These are phyloP conservation scores for Ecdyonurus torrentis DNA, from an alignment of 2,888 invertebrate species.

Conservation along the genomic window DNA sequence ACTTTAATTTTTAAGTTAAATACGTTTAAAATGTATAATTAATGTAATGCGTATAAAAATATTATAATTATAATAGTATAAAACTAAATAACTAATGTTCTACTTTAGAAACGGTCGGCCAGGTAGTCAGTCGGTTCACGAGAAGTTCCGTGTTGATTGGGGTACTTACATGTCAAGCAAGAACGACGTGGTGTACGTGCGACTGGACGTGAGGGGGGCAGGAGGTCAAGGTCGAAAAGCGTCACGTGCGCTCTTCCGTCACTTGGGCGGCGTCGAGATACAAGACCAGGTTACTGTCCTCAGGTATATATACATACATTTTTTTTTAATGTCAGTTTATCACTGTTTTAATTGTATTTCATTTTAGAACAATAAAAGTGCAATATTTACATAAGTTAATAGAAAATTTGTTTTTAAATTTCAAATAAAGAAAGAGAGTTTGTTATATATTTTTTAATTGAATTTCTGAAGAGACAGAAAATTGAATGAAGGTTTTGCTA, in stretches of 20 bases:
- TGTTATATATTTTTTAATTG: too few species aligned
- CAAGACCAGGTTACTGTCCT: slow-evolving; percentile 81
- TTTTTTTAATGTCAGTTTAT: too few species aligned
- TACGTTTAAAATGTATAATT: neutral
- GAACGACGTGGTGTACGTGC: slow-evolving; percentile 77
- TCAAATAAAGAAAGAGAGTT: too few species aligned
- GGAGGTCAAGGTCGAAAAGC: slow-evolving; percentile 46
- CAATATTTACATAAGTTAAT: too few species aligned
- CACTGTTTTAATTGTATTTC: too few species aligned
- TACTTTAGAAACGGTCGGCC: slow-evolving; percentile 70
- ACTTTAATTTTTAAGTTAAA: neutral
- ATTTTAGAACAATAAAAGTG: too few species aligned
- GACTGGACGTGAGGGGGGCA: slow-evolving; percentile 80
- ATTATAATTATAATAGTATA: neutral
- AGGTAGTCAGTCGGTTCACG: slow-evolving; percentile 77
- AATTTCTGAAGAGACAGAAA: too few species aligned
- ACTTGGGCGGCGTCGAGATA: slow-evolving; percentile 77
- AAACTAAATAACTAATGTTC: neutral
- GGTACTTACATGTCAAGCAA: slow-evolving; percentile 84
- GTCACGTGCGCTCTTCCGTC: slow-evolving; percentile 60
- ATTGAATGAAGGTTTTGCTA: too few species aligned
- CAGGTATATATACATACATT: too few species aligned
- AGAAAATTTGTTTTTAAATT: too few species aligned
- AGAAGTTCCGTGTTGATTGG: slow-evolving; percentile 76
- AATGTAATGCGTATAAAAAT: neutral